phyloP scores from a whole-genome alignment of 2,113 vertebrate species.

The Megalops atlanticus region DNA sequence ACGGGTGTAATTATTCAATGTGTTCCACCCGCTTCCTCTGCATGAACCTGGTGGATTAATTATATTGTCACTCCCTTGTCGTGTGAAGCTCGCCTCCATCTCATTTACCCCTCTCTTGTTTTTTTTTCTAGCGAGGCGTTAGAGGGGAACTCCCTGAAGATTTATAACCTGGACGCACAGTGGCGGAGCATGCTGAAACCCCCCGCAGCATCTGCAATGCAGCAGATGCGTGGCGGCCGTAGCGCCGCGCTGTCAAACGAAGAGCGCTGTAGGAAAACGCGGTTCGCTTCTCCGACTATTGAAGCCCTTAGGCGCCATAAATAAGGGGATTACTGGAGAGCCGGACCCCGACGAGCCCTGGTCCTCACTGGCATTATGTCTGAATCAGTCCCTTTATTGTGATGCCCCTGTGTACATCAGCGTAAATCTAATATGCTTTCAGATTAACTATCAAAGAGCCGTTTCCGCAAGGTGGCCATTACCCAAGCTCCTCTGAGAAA shows the following conservation, averaged over 20 bases:
- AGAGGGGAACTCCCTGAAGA: slow-evolving; percentile 12
- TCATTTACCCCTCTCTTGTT: slow-evolving; percentile 11
- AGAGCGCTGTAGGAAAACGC: not conserved
- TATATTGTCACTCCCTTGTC: slow-evolving; percentile 23
- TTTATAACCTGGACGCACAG: not conserved
- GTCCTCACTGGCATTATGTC: not conserved
- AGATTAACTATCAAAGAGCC: not conserved
- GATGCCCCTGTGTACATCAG: not conserved
- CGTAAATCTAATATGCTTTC: not conserved
- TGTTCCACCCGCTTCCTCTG: not conserved
- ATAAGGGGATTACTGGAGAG: not conserved
- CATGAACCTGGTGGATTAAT: slow-evolving; percentile 17
- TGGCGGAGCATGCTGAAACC: not conserved
- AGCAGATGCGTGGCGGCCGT: not conserved
- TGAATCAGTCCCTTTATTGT: not conserved
- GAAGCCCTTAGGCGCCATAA: not conserved
- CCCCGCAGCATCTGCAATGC: slow-evolving; percentile 14
- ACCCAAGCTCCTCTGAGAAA: not conserved
- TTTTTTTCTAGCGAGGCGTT: slow-evolving; percentile 26
- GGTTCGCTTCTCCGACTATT: not conserved
- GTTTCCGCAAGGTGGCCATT: too few relatives aligned
- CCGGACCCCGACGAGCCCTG: not conserved
- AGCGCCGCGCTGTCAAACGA: not conserved
- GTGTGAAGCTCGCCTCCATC: slow-evolving; percentile 15
- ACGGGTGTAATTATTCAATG: slow-evolving; percentile 4